Base-by-base conservation (phyloP, 1,140 invertebrate genomes). In the Xylocopa sonorina region DNA sequence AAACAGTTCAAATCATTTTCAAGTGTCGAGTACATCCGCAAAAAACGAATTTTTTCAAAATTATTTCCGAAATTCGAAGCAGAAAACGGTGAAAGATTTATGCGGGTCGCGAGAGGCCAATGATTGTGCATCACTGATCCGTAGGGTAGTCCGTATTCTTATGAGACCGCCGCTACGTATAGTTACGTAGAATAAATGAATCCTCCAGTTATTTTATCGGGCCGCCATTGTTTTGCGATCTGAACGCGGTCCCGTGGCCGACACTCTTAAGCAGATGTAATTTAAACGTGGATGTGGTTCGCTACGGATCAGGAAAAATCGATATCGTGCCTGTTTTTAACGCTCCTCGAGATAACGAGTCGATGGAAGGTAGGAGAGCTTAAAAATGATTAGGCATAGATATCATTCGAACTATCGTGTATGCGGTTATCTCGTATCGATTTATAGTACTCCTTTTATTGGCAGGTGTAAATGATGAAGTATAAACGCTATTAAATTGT, bases 131-230 rank as follows among this genome's bases (percentile, higher is more conserved):
- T 77, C 75, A 69, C 75, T 71, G 75, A 68, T 68, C 73, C 51
- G n/a, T 46, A 46, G 63, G 63, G 27, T 46, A 68, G 50, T 24
- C 29, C 5, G 32, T 74, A 51, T 74, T 74, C 64, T 76, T 76
- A 76, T 53, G 51, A 48, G 43, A 71, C 32, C 5, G 66, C 16
- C n/a, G 32, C 34, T 60, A 69, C 74, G 67, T 82, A 76, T 83
- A 75, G 81, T 81, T 82, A 71, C 62, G 53, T 66, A 63, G 69
- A 82, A 83, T 79, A 84, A 84, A 83, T 84, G 76, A 83, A 82
- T 84, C 81, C 69, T 50, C 76, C 63, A 64, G 51, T 58, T 41
- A 74, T 82, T 77, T 83, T 84, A 84, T 79, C 64, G 51, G 38
- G 16, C n/a, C 64, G 55, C 68, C 48, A 80, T 84, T 83, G 81